These are phyloP conservation scores for Monopis laevigella DNA, from an alignment of 2,888 invertebrate genomes.

Conservation along the genomic window DNA sequence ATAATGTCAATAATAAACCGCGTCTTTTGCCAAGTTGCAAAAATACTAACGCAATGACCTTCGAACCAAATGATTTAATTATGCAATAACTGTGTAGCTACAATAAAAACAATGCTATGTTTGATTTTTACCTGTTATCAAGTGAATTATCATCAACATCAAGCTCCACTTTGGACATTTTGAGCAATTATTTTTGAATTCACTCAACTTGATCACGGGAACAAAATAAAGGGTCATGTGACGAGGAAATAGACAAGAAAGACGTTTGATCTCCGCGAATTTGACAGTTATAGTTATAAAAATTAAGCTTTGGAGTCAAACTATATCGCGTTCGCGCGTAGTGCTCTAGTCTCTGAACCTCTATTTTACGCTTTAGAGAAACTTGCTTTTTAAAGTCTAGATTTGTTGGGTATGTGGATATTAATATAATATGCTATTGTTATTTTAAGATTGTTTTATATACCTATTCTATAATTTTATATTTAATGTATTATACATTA, in stretches of 20 bases:
- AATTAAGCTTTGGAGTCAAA: too few relatives aligned
- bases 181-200: slow-evolving; percentile 71
- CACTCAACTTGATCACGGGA: slow-evolving; percentile 76
- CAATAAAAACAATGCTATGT: slow-evolving; percentile 19
- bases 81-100: slow-evolving; percentile 35
- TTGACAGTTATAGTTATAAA: too few relatives aligned
- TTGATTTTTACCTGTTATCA: slow-evolving; percentile 66
- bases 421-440: too few relatives aligned
- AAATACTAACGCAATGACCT: slow-evolving; percentile 46
- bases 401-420: too few relatives aligned
- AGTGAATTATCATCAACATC: slow-evolving; percentile 70
- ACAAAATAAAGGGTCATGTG: slow-evolving; percentile 79
- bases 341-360: too few relatives aligned
- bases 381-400: too few relatives aligned
- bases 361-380: too few relatives aligned
- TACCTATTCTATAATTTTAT: too few relatives aligned
- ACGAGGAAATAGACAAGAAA: slow-evolving; percentile 44
- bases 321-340: too few relatives aligned
- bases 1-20: slow-evolving; percentile 13
- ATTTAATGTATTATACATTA: too few relatives aligned
- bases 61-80: slow-evolving; percentile 36
- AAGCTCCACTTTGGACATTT: slow-evolving; percentile 38
- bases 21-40: slow-evolving; percentile 47
- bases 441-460: too few relatives aligned
- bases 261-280: too few relatives aligned